These are phyloP conservation scores for Delphinus delphis DNA, from an alignment of 2,113 vertebrate species.

Conservation along the genomic window DNA sequence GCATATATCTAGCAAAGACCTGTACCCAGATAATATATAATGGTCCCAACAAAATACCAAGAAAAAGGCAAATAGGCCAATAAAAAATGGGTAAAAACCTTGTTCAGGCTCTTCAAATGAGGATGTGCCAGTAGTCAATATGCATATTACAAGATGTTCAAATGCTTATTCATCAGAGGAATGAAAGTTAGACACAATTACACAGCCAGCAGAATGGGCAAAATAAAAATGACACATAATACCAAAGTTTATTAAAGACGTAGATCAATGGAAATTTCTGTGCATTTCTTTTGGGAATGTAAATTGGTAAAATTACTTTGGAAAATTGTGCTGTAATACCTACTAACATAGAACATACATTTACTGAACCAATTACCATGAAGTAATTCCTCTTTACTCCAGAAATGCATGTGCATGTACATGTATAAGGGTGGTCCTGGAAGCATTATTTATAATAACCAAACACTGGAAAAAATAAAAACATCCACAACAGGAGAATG, in stretches of 20 bases:
- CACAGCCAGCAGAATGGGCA: neutral
- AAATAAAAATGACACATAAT: neutral
- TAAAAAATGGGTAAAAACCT: neutral
- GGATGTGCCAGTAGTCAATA: neutral
- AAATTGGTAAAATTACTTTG: neutral
- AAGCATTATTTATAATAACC: neutral
- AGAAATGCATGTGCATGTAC: neutral
- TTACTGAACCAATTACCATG: neutral
- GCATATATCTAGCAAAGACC: neutral
- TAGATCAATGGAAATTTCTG: neutral
- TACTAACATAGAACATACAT: neutral
- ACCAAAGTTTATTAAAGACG: neutral
- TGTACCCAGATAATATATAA: neutral
- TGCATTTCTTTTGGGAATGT: neutral
- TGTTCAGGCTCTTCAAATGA: neutral
- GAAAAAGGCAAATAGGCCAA: neutral
- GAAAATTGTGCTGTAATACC: neutral
- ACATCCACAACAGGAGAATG: neutral
- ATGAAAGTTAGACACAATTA: neutral
- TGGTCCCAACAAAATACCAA: neutral
- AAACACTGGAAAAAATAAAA: constrained; percentile 19
- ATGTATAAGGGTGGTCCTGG: neutral
- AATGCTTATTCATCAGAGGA: neutral
- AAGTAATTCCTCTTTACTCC: neutral
- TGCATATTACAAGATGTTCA: neutral